Base-by-base conservation (phyloP, 2,113 vertebrate species). In the Lepisosteus oculatus region DNA sequence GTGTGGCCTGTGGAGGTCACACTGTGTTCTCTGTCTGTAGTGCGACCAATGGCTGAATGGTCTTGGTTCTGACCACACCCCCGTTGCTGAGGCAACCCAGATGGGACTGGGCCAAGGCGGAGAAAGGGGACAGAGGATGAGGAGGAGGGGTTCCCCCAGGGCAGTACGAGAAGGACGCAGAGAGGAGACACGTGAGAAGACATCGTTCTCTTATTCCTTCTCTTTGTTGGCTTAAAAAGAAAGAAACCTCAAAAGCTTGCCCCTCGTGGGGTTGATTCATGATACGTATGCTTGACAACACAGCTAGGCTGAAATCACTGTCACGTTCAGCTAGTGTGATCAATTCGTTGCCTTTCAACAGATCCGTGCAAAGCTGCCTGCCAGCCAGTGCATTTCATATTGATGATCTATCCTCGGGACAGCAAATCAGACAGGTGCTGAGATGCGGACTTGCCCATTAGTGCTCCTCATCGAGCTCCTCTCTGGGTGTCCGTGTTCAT, bases 51-150 rank as follows among this genome's bases (percentile, higher is more conserved):
- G 5, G 47, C 47, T 51, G 8, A 6, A 9, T 5, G 8, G 47
- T 51, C 47, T 9, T 51, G 47, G 8, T 9, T 6, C 5, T 6
- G 8, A 51, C 47, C 56, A 74, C 70, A 8, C 71, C 73, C 17
- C 54, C 5, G 70, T 43, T 13, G 63, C 74, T 5, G 73, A 73
- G 69, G 79, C 72, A 55, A 78, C 74, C 13, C 84, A 85, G 77
- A 84, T 80, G 0, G 91, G 90, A 43, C 80, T 79, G 0, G 90
- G 90, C n/a, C 80, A 81, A 45, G 90, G 91, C 29, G 89, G 87
- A 70, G 91, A 92, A 68, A 83, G 89, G 44, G 78, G 73, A 65
- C 76, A 71, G 0, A 79, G 81, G 3, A 55, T 42, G 44, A 83
- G 83, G 72, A 85, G 78, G 57, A 72, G 72, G 54, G 79, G 81